These are phyloP conservation scores for Suillia variegata DNA, from an alignment of 2,888 invertebrate genomes.

Conservation along the genomic window DNA sequence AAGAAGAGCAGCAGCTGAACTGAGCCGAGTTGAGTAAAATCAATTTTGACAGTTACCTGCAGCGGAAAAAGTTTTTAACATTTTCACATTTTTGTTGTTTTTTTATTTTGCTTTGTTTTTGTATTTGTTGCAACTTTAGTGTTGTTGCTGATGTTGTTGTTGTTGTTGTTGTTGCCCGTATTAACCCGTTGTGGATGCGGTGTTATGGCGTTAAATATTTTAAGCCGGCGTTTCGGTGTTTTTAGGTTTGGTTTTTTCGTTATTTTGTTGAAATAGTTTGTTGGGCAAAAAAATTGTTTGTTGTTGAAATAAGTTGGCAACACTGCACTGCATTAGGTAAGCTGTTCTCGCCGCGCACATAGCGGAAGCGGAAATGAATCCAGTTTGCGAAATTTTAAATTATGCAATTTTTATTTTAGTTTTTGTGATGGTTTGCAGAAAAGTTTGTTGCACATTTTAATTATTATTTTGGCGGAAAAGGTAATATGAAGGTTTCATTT, in stretches of 20 bases:
- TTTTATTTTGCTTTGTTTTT: neutral
- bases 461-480: conserved; percentile 17
- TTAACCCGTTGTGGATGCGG: neutral
- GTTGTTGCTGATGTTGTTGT: neutral
- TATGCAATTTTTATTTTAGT: conserved; percentile 22
- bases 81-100: neutral
- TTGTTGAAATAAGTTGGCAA: conserved; percentile 24
- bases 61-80: conserved; percentile 39
- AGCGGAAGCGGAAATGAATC: conserved; percentile 26
- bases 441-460: conserved; percentile 12
- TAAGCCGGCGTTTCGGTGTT: neutral
- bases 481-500: too few relatives aligned
- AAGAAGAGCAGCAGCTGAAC: conserved; percentile 8
- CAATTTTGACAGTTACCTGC: conserved; percentile 59
- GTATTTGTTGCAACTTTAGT: too few relatives aligned
- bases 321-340: conserved; percentile 20
- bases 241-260: conserved; percentile 2
- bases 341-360: neutral
- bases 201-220: neutral
- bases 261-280: neutral
- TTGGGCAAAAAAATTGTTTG: conserved; percentile 4
- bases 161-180: neutral
- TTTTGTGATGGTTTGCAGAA: neutral
- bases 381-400: conserved; percentile 27
- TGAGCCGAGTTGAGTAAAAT: conserved; percentile 44